A percentile compares a stretch with the other conserved stretches of the same genome.
phyloP scores from a whole-genome alignment of 1,140 invertebrate genomes.

The Zaprionus vittiger region DNA sequence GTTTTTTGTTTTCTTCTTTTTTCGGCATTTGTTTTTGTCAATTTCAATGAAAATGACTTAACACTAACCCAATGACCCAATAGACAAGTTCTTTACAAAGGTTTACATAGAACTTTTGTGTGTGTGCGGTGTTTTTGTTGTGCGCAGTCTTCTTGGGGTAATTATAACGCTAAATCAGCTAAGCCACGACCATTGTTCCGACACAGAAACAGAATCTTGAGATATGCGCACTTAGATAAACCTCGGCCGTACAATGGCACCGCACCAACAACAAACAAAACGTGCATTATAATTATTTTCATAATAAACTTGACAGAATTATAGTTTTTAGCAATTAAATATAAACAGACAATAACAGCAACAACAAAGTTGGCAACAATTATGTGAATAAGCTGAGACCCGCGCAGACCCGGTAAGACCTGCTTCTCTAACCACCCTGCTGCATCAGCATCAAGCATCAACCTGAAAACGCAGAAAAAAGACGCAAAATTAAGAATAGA shows the following conservation, averaged over 20 bases:
- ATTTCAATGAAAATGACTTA: constrained; percentile 82
- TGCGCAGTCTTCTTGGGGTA: constrained; percentile 65
- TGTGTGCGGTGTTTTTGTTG: constrained; percentile 52
- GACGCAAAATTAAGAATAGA: constrained; percentile 30
- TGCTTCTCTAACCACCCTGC: constrained; percentile 36
- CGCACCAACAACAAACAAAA: constrained; percentile 38
- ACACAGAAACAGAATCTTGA: constrained; percentile 52
- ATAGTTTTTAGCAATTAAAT: constrained; percentile 83
- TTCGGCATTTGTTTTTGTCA: constrained; percentile 36
- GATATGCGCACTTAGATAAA: constrained; percentile 81
- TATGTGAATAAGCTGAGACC: constrained; percentile 56
- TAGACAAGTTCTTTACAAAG: constrained; percentile 73
- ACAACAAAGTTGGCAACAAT: constrained; percentile 51
- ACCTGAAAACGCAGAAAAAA: constrained; percentile 42
- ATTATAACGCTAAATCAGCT: constrained; percentile 80
- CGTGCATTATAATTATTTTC: constrained; percentile 82
- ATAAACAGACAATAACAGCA: constrained; percentile 58
- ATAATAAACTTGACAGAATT: constrained; percentile 80
- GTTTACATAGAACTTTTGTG: constrained; percentile 53
- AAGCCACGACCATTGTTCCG: constrained; percentile 70
- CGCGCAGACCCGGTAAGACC: constrained; percentile 47
- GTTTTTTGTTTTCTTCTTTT: not conserved
- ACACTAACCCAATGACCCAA: constrained; percentile 82
- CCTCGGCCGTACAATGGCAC: constrained; percentile 65
- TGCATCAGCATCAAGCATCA: constrained; percentile 34